Percentiles rank a stretch among this genome's conserved stretches.
These are phyloP conservation scores for Nowickia ferox DNA, from an alignment of 2,888 invertebrate species.

Conservation along the genomic window DNA sequence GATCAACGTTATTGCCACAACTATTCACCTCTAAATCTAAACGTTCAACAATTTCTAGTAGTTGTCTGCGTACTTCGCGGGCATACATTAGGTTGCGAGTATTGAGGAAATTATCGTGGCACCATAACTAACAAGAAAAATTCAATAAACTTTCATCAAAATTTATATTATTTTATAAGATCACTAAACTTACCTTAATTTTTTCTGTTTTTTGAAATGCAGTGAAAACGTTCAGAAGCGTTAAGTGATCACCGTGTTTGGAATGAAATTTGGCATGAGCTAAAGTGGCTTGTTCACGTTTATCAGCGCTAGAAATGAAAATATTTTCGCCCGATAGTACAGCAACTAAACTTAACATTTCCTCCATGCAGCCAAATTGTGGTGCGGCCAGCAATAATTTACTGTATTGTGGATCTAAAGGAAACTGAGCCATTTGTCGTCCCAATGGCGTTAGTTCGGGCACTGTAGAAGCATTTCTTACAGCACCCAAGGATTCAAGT, in stretches of 20 bases:
- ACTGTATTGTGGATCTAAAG: constrained; percentile 94
- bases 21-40: constrained; percentile 86
- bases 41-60: constrained; percentile 88
- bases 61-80: constrained; percentile 90
- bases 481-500: constrained; percentile 88
- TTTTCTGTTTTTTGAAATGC: constrained; percentile 89
- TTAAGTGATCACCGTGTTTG: constrained; percentile 95
- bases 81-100: constrained; percentile 92
- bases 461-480: constrained; percentile 84
- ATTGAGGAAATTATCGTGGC: constrained; percentile 94
- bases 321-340: constrained; percentile 94
- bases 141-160: neutral
- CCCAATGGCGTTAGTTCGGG: constrained; percentile 91
- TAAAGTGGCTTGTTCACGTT: constrained; percentile 89
- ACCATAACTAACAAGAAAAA: constrained; percentile 86
- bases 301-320: constrained; percentile 87
- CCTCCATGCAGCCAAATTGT: constrained; percentile 90
- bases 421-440: constrained; percentile 93
- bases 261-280: constrained; percentile 92
- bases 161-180: neutral
- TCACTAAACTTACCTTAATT: constrained; percentile 84
- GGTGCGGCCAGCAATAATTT: constrained; percentile 91
- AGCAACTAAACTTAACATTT: constrained; percentile 93
- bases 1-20: constrained; percentile 86
- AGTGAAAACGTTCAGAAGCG: constrained; percentile 93